These are phyloP conservation scores for Noturus placidus DNA, from an alignment of 2,113 vertebrate species.

Conservation along the genomic window DNA sequence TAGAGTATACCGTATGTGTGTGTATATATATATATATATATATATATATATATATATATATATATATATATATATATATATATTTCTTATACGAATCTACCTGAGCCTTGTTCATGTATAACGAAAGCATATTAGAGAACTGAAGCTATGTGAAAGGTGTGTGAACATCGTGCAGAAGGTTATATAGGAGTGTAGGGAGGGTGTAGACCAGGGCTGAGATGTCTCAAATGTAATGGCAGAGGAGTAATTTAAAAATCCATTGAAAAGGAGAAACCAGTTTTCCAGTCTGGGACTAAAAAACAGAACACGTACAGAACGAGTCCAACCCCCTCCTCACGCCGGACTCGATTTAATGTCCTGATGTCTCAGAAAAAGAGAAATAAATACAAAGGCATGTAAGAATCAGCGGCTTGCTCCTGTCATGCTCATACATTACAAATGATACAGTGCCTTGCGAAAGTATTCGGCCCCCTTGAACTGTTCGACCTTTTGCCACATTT, in stretches of 20 bases:
- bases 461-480: too few relatives aligned
- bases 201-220: slow-evolving; percentile 5
- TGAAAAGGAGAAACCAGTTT: slow-evolving; percentile 45
- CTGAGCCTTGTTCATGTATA: neutral
- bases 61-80: too few relatives aligned
- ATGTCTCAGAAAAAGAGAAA: slow-evolving; percentile 23
- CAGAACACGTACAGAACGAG: slow-evolving; percentile 33
- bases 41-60: too few relatives aligned
- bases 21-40: neutral
- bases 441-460: too few relatives aligned
- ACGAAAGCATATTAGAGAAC: neutral
- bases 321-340: neutral
- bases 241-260: slow-evolving; percentile 24
- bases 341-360: slow-evolving; percentile 1
- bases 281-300: slow-evolving; percentile 34
- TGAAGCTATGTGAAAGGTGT: neutral
- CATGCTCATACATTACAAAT: neutral
- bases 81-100: neutral
- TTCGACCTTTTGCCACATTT: too few relatives aligned
- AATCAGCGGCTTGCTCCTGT: slow-evolving; percentile 2
- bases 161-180: slow-evolving; percentile 9
- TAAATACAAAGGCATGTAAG: slow-evolving; percentile 10
- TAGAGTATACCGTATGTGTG: neutral
- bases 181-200: slow-evolving; percentile 12
- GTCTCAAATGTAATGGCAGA: slow-evolving; percentile 33